phyloP scores from a whole-genome alignment of 1,140 invertebrate genomes.

The Araneus ventricosus region DNA sequence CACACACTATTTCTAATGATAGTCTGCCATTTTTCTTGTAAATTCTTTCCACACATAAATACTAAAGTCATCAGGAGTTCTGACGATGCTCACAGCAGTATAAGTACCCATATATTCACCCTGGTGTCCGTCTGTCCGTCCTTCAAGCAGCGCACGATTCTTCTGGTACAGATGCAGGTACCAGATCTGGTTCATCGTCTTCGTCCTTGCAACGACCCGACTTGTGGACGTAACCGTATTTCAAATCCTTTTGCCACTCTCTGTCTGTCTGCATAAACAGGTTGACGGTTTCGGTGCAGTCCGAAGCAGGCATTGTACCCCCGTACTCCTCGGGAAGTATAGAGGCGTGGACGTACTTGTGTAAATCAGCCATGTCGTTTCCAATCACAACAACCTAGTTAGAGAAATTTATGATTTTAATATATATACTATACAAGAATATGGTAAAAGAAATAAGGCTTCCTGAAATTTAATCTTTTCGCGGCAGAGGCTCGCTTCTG shows the following conservation, averaged over 20 bases:
- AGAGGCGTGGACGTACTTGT: constrained; percentile 74
- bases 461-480: too few relatives aligned
- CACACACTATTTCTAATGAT: too few relatives aligned
- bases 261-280: constrained; percentile 35
- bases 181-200: constrained; percentile 30
- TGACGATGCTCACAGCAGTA: too few relatives aligned
- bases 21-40: too few relatives aligned
- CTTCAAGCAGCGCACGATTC: constrained; percentile 52
- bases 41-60: too few relatives aligned
- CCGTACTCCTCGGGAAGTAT: constrained; percentile 75
- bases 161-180: constrained; percentile 10
- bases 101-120: too few relatives aligned
- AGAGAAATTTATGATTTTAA: too few relatives aligned
- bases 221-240: constrained; percentile 22
- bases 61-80: too few relatives aligned
- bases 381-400: constrained; percentile 62
- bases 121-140: too few relatives aligned
- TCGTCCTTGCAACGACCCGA: constrained; percentile 38
- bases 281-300: constrained; percentile 50
- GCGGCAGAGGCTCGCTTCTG: too few relatives aligned
- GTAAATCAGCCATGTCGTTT: constrained; percentile 58
- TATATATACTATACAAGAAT: background rate
- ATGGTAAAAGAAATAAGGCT: too few relatives aligned
- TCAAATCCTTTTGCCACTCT: constrained; percentile 38
- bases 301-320: constrained; percentile 53